Percentiles rank a stretch among this genome's conserved stretches.
Evolutionary conservation across 2,113 vertebrate species (phyloP).

Genomic region (Bubo bubo): DNA sequence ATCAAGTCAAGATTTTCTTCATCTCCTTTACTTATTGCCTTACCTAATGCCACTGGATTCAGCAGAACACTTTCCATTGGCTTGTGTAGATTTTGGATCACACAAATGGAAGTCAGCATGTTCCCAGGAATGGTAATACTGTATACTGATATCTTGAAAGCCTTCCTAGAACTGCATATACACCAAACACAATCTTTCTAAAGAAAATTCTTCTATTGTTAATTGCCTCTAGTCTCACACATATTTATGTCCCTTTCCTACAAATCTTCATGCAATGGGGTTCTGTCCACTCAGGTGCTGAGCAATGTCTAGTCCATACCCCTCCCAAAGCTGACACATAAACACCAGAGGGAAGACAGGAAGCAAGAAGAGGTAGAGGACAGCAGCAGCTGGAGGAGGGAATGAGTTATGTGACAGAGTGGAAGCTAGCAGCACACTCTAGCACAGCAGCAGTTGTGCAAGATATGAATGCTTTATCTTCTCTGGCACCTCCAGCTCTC

Average conservation of each 20-base stretch:
- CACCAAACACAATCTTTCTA: neutral
- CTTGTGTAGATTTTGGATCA: neutral
- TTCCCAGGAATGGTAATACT: neutral
- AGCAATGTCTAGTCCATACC: neutral
- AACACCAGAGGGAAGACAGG: neutral
- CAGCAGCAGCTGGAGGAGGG: neutral
- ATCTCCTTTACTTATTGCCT: neutral
- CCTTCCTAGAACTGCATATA: neutral
- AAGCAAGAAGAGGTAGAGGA: neutral
- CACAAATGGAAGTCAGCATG: rapidly evolving
- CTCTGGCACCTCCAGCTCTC: neutral
- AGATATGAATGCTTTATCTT: neutral
- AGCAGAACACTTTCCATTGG: neutral
- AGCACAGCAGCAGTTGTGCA: neutral
- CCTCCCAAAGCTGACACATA: neutral
- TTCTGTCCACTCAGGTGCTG: neutral
- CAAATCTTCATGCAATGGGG: neutral
- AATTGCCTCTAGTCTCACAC: neutral
- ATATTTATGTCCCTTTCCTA: neutral
- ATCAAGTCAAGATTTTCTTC: neutral
- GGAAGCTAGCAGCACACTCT: neutral
- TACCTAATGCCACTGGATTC: neutral
- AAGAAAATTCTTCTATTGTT: neutral
- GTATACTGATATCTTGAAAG: neutral
- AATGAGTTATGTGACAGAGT: neutral